Evolutionary conservation across 1,140 invertebrate species (phyloP).

Genomic region (Drosophila mojavensis): DNA sequence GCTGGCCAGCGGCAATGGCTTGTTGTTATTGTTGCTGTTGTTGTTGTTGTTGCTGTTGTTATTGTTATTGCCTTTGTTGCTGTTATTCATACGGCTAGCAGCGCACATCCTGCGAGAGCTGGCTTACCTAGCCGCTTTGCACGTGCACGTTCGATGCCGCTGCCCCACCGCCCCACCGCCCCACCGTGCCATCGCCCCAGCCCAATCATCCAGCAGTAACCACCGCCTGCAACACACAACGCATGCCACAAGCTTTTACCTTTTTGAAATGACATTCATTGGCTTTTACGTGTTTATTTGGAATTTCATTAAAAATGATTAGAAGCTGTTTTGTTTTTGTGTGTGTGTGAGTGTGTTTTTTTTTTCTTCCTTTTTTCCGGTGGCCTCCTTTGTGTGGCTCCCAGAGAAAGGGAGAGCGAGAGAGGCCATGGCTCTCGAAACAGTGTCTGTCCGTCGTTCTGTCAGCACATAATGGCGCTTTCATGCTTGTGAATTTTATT

Average conservation of each 20-base stretch:
- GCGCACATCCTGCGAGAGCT: conserved; percentile 52
- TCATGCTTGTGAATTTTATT: conserved; percentile 81
- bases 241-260: conserved; percentile 69
- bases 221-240: conserved; percentile 4
- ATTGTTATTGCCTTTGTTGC: conserved; percentile 41
- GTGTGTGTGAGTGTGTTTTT: conserved; percentile 49
- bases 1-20: conserved; percentile 71
- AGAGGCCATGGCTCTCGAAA: conserved; percentile 10
- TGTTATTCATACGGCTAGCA: conserved; percentile 67
- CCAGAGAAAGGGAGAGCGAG: not conserved
- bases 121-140: conserved; percentile 68
- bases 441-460: conserved; percentile 20
- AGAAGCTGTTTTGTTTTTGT: conserved; percentile 78
- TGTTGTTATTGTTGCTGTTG: conserved; percentile 31
- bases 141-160: conserved; percentile 10
- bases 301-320: conserved; percentile 82
- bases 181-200: not conserved
- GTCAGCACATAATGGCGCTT: conserved; percentile 72
- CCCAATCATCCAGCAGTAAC: conserved; percentile 14
- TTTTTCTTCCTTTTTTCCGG: conserved; percentile 25
- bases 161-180: not conserved
- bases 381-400: conserved; percentile 46
- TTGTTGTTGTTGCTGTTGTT: conserved; percentile 46
- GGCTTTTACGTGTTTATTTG: conserved; percentile 81
- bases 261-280: conserved; percentile 82